A percentile compares a stretch with the other conserved stretches of the same genome.
Conservation (phyloP, 2,797 vertebrate species). For the Buphagus erythrorhynchus region DNA sequence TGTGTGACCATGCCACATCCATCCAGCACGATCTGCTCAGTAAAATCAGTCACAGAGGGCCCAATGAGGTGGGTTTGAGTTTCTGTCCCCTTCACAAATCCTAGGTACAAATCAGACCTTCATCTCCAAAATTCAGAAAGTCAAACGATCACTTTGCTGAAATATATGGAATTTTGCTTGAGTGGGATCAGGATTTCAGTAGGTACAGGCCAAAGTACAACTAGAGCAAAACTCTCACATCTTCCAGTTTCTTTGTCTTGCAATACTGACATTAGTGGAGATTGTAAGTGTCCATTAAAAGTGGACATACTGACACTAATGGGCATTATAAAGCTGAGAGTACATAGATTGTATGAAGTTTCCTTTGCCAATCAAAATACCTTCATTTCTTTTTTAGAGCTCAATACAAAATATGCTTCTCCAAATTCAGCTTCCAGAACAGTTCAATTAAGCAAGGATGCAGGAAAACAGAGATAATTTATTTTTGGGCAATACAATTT, state of each 20-base stretch:
- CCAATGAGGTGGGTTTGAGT: rapidly evolving
- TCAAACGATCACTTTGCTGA: background rate
- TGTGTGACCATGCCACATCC: background rate
- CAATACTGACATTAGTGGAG: background rate
- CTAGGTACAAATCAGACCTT: background rate
- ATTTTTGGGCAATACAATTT: background rate
- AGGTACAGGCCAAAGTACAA: background rate
- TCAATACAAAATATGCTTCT: background rate
- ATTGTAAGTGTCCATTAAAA: background rate
- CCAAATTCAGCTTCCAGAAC: background rate
- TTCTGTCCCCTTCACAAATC: background rate
- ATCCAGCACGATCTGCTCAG: background rate
- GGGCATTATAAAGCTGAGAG: background rate
- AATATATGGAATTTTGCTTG: background rate
- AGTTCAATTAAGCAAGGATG: background rate
- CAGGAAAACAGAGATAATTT: background rate
- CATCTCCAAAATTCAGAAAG: background rate
- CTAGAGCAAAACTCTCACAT: background rate
- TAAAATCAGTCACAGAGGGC: background rate
- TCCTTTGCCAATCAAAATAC: background rate
- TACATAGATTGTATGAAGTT: rapidly evolving
- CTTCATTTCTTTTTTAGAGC: background rate
- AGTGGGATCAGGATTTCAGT: background rate
- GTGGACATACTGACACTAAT: background rate
- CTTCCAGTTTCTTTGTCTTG: background rate